These are phyloP conservation scores for Zosterops lateralis DNA, from an alignment of 2,113 vertebrate genomes.

Conservation along the genomic window DNA sequence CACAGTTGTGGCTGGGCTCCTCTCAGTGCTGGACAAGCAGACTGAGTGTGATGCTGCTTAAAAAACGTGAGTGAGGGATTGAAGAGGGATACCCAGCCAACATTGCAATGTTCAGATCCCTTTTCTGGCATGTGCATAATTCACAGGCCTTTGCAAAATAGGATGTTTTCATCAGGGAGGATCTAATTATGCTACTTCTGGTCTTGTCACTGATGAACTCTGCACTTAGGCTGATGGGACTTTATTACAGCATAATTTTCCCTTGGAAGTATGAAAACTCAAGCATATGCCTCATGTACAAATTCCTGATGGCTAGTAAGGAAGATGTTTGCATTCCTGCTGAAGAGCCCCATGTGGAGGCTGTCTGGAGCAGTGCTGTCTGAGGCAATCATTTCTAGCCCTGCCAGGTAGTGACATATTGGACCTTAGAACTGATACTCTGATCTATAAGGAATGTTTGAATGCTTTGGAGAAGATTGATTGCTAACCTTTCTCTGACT, in stretches of 20 bases:
- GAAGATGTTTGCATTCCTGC: not conserved
- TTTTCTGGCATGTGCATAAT: not conserved
- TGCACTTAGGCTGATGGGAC: not conserved
- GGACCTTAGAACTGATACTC: not conserved
- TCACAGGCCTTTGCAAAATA: not conserved
- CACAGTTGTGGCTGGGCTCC: not conserved
- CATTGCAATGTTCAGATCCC: not conserved
- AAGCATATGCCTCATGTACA: rapidly evolving
- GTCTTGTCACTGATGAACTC: not conserved
- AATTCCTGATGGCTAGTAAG: not conserved
- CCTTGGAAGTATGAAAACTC: not conserved
- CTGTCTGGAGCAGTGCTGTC: not conserved
- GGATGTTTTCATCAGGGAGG: not conserved
- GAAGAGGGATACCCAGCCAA: not conserved
- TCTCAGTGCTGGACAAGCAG: not conserved
- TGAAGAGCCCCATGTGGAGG: rapidly evolving
- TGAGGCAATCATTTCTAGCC: rapidly evolving
- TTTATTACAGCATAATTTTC: not conserved
- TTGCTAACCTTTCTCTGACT: not conserved
- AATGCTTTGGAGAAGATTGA: not conserved
- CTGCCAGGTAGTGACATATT: not conserved
- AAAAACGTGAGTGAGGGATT: not conserved
- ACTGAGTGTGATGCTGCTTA: not conserved
- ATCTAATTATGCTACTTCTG: not conserved
- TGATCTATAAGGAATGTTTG: not conserved